A percentile compares a stretch with the other conserved stretches of the same genome.
These are phyloP conservation scores for Ailuropoda melanoleuca DNA, from an alignment of 2,113 vertebrate genomes.

Conservation along the genomic window DNA sequence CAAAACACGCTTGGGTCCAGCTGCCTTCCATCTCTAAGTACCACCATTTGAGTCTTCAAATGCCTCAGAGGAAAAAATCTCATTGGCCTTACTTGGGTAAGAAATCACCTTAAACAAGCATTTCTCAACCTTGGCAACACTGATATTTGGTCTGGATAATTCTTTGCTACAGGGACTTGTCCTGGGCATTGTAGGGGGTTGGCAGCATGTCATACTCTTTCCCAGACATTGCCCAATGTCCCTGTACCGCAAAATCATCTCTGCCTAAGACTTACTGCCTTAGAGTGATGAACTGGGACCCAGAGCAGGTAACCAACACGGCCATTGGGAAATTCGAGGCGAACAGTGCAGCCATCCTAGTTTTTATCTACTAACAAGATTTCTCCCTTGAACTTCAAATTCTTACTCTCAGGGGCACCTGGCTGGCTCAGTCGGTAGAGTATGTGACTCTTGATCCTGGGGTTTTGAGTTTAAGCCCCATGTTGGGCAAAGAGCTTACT, in stretches of 20 bases:
- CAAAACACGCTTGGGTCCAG: not conserved
- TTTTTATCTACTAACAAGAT: not conserved
- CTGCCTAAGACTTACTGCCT: not conserved
- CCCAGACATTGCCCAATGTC: not conserved
- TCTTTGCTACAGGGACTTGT: no score
- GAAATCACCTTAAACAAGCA: not conserved
- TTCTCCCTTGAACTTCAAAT: slow-evolving; percentile 5
- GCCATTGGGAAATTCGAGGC: not conserved
- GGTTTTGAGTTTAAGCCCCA: not conserved
- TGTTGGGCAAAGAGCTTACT: not conserved
- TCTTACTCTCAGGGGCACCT: not conserved
- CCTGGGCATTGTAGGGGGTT: not conserved
- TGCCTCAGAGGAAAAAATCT: not conserved
- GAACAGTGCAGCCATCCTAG: not conserved
- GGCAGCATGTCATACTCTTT: not conserved
- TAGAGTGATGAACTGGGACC: not conserved
- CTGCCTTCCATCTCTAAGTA: not conserved
- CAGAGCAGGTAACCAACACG: not conserved
- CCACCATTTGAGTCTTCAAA: not conserved
- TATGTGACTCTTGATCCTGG: not conserved
- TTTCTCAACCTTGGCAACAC: not conserved
- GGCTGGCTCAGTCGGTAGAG: not conserved
- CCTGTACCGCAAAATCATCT: not conserved
- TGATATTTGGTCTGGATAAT: not conserved
- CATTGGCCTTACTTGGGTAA: not conserved